Percentiles rank a stretch among this genome's conserved stretches.
phyloP scores from a whole-genome alignment of 2,113 vertebrate species.

The Nyctibius bracteatus region DNA sequence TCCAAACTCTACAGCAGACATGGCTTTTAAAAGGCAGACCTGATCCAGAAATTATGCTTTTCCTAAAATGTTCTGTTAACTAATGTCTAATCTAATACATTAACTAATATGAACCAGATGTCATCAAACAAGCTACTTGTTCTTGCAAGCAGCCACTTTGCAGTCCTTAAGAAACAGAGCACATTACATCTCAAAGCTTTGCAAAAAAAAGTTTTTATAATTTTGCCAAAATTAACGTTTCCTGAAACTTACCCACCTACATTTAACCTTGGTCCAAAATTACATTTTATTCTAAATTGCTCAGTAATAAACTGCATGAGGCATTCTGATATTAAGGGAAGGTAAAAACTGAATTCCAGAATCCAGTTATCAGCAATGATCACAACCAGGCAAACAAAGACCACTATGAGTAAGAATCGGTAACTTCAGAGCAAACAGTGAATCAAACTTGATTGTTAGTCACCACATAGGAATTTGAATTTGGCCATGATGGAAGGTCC shows the following conservation, averaged over 20 bases:
- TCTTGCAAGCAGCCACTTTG: not conserved
- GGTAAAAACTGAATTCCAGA: not conserved
- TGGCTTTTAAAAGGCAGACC: not conserved
- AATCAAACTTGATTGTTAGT: conserved; percentile 43
- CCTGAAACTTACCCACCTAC: not conserved
- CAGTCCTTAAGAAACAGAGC: not conserved
- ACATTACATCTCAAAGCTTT: not conserved
- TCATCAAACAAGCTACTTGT: not conserved
- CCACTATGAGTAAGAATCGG: not conserved
- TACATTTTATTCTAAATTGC: not conserved
- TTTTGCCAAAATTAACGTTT: not conserved
- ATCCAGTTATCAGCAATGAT: not conserved
- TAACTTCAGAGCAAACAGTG: not conserved
- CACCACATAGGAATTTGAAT: not conserved
- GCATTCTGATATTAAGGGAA: not conserved
- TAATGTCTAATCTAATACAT: not conserved
- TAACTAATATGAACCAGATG: not conserved
- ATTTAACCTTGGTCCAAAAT: conserved; percentile 5
- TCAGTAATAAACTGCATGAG: not conserved
- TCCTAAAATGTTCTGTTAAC: not conserved
- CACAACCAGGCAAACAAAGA: not conserved
- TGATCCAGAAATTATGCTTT: not conserved
- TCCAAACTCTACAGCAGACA: not conserved
- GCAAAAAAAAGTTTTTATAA: not conserved
- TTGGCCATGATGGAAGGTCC: not conserved